These are phyloP conservation scores for Cataglyphis livida DNA, from an alignment of 2,888 invertebrate genomes.

Conservation along the genomic window DNA sequence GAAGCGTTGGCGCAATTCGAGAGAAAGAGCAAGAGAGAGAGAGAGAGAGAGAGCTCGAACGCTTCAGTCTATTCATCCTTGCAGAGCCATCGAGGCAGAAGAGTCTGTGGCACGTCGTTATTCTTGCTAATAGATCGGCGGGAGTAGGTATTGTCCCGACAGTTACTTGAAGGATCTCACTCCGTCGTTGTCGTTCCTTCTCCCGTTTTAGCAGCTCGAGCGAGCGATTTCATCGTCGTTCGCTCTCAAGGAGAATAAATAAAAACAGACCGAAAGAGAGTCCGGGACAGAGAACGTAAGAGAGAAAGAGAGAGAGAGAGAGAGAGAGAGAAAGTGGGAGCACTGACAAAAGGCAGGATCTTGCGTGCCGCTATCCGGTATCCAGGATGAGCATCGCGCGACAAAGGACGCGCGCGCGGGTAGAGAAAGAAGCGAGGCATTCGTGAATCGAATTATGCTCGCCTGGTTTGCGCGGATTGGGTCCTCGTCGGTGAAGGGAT, in stretches of 20 bases:
- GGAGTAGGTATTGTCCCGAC: conserved; percentile 76
- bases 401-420: conserved; percentile 63
- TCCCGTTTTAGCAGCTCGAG: conserved; percentile 58
- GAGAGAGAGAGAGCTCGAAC: neutral
- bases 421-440: conserved; percentile 66
- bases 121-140: conserved; percentile 81
- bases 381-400: conserved; percentile 67
- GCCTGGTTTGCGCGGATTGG: conserved; percentile 74
- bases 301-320: conserved; percentile 27
- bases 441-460: conserved; percentile 80
- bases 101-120: conserved; percentile 74
- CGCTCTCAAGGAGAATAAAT: conserved; percentile 32
- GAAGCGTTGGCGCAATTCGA: conserved; percentile 31
- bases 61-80: conserved; percentile 53
- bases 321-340: conserved; percentile 60
- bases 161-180: conserved; percentile 67
- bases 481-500: conserved; percentile 34
- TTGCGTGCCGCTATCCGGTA: conserved; percentile 61
- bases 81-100: conserved; percentile 59
- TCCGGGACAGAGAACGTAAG: conserved; percentile 52
- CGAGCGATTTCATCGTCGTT: conserved; percentile 4
- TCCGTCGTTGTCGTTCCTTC: conserved; percentile 39
- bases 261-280: conserved; percentile 43
- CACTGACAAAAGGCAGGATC: conserved; percentile 64
- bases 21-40: neutral